Conservation (phyloP, 2,888 invertebrate species). For the Caenorhabditis panamensis region DNA sequence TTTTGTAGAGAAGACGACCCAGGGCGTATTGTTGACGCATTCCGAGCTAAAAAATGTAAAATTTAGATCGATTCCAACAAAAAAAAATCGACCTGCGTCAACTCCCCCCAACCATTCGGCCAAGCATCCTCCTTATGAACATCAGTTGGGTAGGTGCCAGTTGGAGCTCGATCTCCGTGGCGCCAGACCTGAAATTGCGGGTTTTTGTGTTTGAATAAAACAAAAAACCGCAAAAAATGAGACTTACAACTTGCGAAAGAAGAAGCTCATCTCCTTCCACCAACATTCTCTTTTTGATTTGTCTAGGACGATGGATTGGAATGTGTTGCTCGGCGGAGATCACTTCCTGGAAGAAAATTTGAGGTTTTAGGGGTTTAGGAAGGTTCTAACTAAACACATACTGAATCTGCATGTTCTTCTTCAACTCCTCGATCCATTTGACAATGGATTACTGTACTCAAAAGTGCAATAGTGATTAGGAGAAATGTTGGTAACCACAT, state of each 20-base stretch:
- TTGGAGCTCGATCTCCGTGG: slow-evolving; percentile 92
- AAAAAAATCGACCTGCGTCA: slow-evolving; percentile 87
- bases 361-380: background rate
- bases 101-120: slow-evolving; percentile 91
- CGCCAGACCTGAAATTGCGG: slow-evolving; percentile 85
- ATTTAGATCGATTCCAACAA: background rate
- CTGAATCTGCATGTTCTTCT: background rate
- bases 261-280: slow-evolving; percentile 50
- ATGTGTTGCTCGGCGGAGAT: slow-evolving; percentile 45
- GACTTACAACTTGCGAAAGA: slow-evolving; percentile 55
- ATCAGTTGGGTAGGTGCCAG: slow-evolving; percentile 89
- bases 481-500: background rate
- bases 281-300: slow-evolving; percentile 19
- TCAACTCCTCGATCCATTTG: background rate
- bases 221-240: no score
- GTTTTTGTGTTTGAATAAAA: background rate
- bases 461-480: background rate
- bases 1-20: slow-evolving; percentile 66
- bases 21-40: slow-evolving; percentile 76
- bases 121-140: slow-evolving; percentile 88
- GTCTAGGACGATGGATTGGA: slow-evolving; percentile 31
- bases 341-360: slow-evolving; percentile 20
- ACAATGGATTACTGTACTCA: background rate
- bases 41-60: slow-evolving; percentile 74
- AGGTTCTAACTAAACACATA: no score